phyloP scores from a whole-genome alignment of 2,113 vertebrate genomes.

The Chionodraco myersi region DNA sequence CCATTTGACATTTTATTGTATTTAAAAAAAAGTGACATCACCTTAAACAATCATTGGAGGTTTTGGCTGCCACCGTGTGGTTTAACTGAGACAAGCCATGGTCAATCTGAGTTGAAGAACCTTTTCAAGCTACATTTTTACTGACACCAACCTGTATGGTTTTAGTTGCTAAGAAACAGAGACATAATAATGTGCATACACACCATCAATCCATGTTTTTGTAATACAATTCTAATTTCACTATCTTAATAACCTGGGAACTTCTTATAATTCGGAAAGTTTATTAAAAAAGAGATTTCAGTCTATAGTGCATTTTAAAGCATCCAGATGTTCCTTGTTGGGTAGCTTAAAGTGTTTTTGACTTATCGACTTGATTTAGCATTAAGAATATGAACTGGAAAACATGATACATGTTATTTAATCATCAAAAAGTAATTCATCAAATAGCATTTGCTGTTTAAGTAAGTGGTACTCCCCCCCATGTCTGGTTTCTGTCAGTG shows the following conservation, averaged over 20 bases:
- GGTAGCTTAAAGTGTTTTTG: not conserved
- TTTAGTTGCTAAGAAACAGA: not conserved
- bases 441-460: not conserved
- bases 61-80: conserved; percentile 44
- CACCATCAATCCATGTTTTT: not conserved
- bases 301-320: not conserved
- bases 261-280: not conserved
- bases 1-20: not conserved
- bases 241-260: no score
- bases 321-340: not conserved
- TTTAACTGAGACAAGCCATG: not conserved
- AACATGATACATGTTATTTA: not conserved
- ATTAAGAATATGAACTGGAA: not conserved
- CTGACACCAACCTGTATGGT: not conserved
- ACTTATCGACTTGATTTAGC: not conserved
- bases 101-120: not conserved
- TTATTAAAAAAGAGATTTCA: not conserved
- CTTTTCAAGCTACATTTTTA: not conserved
- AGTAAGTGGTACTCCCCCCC: no score
- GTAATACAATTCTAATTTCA: no score
- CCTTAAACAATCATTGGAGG: not conserved
- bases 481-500: conserved; percentile 49
- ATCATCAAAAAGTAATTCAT: not conserved
- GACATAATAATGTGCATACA: not conserved
- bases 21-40: not conserved